These are phyloP conservation scores for Hippocampus barbouri DNA, from an alignment of 2,113 vertebrate species.

Conservation along the genomic window DNA sequence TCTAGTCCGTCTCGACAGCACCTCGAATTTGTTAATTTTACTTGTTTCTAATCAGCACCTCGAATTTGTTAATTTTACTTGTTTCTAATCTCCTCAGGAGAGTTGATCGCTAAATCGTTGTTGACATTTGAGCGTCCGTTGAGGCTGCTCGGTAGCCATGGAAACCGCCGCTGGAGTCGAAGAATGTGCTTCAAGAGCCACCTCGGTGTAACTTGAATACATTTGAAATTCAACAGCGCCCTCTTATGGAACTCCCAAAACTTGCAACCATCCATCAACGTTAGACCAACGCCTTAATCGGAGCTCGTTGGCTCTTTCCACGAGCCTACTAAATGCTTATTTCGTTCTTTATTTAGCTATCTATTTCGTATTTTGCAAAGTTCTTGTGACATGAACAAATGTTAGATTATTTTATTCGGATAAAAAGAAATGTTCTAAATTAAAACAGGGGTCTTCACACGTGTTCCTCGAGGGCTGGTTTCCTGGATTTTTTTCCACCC, in stretches of 20 bases:
- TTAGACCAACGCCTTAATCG: background rate
- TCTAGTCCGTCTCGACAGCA: background rate
- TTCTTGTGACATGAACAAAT: too few species aligned
- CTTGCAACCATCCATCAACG: background rate
- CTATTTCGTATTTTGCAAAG: background rate
- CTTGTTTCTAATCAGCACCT: background rate
- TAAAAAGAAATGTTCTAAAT: too few species aligned
- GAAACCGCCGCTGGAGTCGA: conserved; percentile 38
- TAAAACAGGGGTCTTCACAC: too few species aligned
- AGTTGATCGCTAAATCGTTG: background rate
- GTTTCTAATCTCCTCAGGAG: background rate
- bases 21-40: background rate
- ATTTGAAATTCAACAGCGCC: background rate
- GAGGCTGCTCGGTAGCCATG: conserved; percentile 41
- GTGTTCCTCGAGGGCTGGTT: too few species aligned
- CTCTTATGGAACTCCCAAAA: conserved; percentile 6
- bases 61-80: background rate
- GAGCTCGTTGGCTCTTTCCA: background rate
- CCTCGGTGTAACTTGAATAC: background rate
- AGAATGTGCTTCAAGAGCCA: background rate
- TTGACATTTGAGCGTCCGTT: background rate
- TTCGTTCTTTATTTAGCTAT: background rate
- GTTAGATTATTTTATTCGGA: too few species aligned
- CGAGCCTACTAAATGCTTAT: background rate
- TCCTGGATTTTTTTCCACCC: too few species aligned